Evolutionary conservation across 2,113 vertebrate genomes (phyloP).

Genomic region (Monopterus albus): DNA sequence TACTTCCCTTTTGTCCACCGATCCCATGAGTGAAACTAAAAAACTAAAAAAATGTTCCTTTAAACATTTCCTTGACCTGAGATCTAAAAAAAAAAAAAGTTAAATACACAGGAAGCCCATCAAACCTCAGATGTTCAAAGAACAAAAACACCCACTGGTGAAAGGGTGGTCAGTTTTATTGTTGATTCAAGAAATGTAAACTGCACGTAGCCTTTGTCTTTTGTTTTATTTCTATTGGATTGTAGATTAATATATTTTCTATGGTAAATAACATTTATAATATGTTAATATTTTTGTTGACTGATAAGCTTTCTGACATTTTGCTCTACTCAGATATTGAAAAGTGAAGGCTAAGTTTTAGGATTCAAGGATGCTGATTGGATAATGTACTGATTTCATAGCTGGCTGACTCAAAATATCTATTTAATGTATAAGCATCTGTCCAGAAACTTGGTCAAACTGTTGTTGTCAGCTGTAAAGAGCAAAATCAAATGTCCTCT

Average conservation of each 20-base stretch:
- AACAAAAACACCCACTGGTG: slow-evolving; percentile 6
- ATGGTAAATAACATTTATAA: not conserved
- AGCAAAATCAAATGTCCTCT: not conserved
- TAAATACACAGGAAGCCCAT: slow-evolving; percentile 68
- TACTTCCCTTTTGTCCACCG: slow-evolving; percentile 47
- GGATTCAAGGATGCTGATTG: not conserved
- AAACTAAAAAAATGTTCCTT: slow-evolving; percentile 48
- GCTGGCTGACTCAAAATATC: not conserved
- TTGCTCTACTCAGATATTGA: not conserved
- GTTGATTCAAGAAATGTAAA: slow-evolving; percentile 40
- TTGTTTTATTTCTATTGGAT: slow-evolving; percentile 17
- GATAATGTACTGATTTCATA: not conserved
- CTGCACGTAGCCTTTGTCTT: slow-evolving; percentile 13
- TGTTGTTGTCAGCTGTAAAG: not conserved
- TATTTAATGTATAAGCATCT: not conserved
- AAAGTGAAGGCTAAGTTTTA: not conserved
- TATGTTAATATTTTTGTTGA: slow-evolving; percentile 1
- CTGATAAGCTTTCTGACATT: not conserved
- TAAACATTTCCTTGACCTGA: slow-evolving; percentile 62
- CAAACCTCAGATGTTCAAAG: slow-evolving; percentile 54
- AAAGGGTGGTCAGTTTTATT: slow-evolving; percentile 38
- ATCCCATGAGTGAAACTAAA: slow-evolving; percentile 59
- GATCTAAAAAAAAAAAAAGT: slow-evolving; percentile 59
- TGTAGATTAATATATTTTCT: slow-evolving; percentile 3
- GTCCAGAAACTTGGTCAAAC: not conserved